These are phyloP conservation scores for Limnephilus lunatus DNA, from an alignment of 2,888 invertebrate species.

Conservation along the genomic window DNA sequence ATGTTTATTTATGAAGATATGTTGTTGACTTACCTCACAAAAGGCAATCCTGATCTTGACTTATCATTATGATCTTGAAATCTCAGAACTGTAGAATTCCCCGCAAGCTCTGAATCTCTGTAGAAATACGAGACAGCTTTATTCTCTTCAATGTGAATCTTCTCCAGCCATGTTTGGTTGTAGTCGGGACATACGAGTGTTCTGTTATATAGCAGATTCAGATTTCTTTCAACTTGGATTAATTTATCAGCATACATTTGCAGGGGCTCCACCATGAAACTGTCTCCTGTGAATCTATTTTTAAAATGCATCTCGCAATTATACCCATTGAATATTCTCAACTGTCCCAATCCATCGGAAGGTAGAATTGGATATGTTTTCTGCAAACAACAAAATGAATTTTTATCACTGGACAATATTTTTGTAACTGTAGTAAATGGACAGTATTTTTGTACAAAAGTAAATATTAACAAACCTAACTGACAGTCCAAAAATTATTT, in stretches of 20 bases:
- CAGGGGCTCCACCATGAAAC: conserved; percentile 70
- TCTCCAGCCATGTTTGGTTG: conserved; percentile 67
- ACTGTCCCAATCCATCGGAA: conserved; percentile 75
- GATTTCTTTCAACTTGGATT: conserved; percentile 67
- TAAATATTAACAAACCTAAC: background rate
- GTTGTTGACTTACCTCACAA: conserved; percentile 73
- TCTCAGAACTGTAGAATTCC: conserved; percentile 52
- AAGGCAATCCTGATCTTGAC: conserved; percentile 77
- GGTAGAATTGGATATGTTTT: conserved; percentile 80
- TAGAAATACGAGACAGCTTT: conserved; percentile 71
- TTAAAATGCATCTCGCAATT: conserved; percentile 75
- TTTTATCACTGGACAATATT: background rate
- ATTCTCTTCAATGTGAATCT: conserved; percentile 70
- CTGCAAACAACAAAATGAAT: conserved; percentile 70
- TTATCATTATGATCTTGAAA: conserved; percentile 76
- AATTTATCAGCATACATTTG: conserved; percentile 70
- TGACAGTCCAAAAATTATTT: background rate
- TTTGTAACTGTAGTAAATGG: background rate
- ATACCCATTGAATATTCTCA: conserved; percentile 80
- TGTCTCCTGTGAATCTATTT: conserved; percentile 72
- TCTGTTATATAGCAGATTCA: conserved; percentile 64
- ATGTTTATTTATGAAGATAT: background rate
- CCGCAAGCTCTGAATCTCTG: conserved; percentile 51
- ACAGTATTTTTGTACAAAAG: background rate
- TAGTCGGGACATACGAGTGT: conserved; percentile 68